Conservation (phyloP, 2,113 vertebrate species). For the Xerus inauris region DNA sequence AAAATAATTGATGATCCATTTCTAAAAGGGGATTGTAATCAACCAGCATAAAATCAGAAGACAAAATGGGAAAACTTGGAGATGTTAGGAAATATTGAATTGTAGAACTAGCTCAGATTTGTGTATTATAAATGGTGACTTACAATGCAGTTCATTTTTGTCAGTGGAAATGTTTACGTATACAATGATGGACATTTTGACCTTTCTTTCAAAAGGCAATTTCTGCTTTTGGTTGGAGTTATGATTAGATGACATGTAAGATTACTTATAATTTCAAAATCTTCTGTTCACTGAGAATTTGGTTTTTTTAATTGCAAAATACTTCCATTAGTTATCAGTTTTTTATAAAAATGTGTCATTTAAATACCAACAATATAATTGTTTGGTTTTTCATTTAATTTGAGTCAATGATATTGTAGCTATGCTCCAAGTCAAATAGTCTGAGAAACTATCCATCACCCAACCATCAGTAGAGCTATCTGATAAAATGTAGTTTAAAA, state of each 20-base stretch:
- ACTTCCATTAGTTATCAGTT: not conserved
- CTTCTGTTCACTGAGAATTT: not conserved
- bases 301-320: not conserved
- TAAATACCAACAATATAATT: not conserved
- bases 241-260: not conserved
- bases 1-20: not conserved
- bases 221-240: constrained; percentile 24
- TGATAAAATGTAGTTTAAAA: not conserved
- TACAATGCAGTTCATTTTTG: not conserved
- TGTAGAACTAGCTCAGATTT: not conserved
- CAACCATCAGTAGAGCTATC: not conserved
- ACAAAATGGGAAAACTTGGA: not conserved
- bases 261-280: not conserved
- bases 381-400: not conserved
- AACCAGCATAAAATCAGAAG: not conserved
- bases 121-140: not conserved
- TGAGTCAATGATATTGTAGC: not conserved
- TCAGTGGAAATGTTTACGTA: not conserved
- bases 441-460: not conserved
- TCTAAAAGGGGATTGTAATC: not conserved
- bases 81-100: not conserved
- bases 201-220: not conserved
- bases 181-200: not conserved
- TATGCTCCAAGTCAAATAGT: not conserved
- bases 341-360: not conserved